A percentile compares a stretch with the other conserved stretches of the same genome.
Conservation (phyloP, 2,797 vertebrate species). For the Sphenodon punctatus region DNA sequence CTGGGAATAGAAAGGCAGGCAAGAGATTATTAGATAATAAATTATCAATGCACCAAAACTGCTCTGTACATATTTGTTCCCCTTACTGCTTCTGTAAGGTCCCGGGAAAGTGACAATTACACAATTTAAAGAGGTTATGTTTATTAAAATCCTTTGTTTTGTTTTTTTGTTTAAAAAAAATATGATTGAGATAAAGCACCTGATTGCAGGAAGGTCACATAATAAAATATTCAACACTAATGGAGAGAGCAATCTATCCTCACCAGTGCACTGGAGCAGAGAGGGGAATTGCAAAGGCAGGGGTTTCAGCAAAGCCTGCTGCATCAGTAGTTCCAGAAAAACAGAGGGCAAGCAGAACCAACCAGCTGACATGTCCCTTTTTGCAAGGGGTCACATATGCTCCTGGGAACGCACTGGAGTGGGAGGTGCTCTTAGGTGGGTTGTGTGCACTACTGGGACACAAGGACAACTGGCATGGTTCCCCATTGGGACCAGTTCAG, state of each 20-base stretch:
- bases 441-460: too few relatives aligned
- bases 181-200: slow-evolving; percentile 27
- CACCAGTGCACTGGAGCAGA: background rate
- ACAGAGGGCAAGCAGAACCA: accelerated
- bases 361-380: background rate
- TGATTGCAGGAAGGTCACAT: slow-evolving; percentile 47
- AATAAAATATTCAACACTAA: slow-evolving; percentile 48
- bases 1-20: slow-evolving; percentile 52
- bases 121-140: slow-evolving; percentile 60
- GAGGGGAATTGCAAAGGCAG: background rate
- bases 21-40: slow-evolving; percentile 70
- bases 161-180: slow-evolving; percentile 44
- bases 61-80: slow-evolving; percentile 24
- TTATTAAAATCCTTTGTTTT: slow-evolving; percentile 54
- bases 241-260: slow-evolving; percentile 22
- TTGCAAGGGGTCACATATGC: too few relatives aligned
- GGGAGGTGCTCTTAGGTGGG: too few relatives aligned
- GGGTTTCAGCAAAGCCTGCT: background rate
- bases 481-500: too few relatives aligned
- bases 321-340: background rate
- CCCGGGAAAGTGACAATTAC: slow-evolving; percentile 52
- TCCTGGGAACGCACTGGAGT: too few relatives aligned
- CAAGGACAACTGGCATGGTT: too few relatives aligned
- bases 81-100: slow-evolving; percentile 37
- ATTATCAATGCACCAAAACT: slow-evolving; percentile 51